Conservation (phyloP, 2,888 invertebrate genomes). For the Aphodius sticticus region DNA sequence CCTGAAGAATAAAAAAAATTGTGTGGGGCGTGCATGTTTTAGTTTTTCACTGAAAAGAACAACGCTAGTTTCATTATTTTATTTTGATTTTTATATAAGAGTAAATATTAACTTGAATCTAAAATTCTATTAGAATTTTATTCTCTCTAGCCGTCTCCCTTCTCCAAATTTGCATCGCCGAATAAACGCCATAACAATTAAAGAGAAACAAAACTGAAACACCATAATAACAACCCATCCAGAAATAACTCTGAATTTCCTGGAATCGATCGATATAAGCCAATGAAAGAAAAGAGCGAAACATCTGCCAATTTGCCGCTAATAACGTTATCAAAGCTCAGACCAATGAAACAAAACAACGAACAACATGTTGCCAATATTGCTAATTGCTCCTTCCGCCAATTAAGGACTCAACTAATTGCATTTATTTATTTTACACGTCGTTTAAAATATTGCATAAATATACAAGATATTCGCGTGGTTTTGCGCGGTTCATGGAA, state of each 20-base stretch:
- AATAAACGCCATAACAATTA: neutral
- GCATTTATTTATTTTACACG: neutral
- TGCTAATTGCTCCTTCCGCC: neutral
- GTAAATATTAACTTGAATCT: no score
- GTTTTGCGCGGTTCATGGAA: neutral
- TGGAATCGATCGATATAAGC: neutral
- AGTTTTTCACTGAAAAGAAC: no score
- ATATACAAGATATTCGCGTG: neutral
- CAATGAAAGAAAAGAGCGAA: neutral
- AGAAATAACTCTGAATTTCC: neutral
- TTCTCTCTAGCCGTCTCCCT: no score
- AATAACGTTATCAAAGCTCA: neutral
- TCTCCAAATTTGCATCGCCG: neutral
- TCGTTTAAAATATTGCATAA: neutral
- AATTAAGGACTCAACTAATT: neutral
- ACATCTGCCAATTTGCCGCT: neutral
- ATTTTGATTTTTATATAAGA: no score
- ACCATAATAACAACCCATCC: neutral
- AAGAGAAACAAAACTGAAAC: neutral
- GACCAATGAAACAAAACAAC: neutral
- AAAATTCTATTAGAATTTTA: no score
- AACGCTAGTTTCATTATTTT: no score
- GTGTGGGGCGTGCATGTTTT: no score
- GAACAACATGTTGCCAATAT: neutral
- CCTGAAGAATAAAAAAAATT: no score